phyloP scores from a whole-genome alignment of 2,113 vertebrate genomes.

The Chionodraco myersi region DNA sequence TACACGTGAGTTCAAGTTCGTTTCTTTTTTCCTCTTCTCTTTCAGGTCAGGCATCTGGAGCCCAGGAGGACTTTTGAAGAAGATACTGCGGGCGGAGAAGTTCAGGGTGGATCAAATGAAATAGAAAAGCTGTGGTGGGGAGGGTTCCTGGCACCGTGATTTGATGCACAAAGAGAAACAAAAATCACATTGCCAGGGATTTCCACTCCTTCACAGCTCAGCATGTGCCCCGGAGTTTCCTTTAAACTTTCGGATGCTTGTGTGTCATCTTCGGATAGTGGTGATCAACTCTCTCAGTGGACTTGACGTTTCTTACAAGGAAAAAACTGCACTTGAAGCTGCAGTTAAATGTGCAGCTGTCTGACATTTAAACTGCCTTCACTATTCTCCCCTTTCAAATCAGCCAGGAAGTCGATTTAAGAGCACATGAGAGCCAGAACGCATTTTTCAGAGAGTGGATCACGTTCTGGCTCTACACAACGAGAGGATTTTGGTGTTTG shows the following conservation, averaged over 20 bases:
- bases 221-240: constrained; percentile 46
- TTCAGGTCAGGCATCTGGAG: constrained; percentile 64
- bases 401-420: constrained; percentile 28
- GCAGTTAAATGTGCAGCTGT: constrained; percentile 40
- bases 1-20: constrained; percentile 9
- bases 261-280: constrained; percentile 1
- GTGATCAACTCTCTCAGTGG: constrained; percentile 19
- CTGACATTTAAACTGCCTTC: constrained; percentile 47
- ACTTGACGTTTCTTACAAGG: constrained; percentile 21
- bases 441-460: constrained; percentile 24
- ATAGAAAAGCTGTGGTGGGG: constrained; percentile 73
- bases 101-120: constrained; percentile 36
- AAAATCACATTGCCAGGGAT: constrained; percentile 93
- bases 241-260: constrained; percentile 31
- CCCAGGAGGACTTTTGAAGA: constrained; percentile 32
- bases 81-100: constrained; percentile 25
- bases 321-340: constrained; percentile 31
- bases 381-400: constrained; percentile 18
- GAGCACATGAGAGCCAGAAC: constrained; percentile 4
- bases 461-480: constrained; percentile 37
- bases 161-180: constrained; percentile 85
- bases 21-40: constrained; percentile 42
- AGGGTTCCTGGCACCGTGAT: constrained; percentile 90
- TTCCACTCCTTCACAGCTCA: constrained; percentile 85
- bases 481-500: constrained; percentile 8